phyloP scores from a whole-genome alignment of 2,888 invertebrate species.

The Gerris lacustris region DNA sequence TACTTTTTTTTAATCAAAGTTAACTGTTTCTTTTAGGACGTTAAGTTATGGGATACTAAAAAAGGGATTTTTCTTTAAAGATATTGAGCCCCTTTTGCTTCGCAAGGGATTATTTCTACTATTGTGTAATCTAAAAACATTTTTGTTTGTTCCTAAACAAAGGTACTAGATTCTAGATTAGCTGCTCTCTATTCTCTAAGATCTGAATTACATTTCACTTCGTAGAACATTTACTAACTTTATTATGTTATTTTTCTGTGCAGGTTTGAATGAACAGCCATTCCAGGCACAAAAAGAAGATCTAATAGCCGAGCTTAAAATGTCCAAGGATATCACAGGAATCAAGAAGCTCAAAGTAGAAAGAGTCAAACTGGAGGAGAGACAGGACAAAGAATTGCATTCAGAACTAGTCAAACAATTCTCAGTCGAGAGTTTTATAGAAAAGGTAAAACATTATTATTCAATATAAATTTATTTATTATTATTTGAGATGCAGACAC shows the following conservation, averaged over 20 bases:
- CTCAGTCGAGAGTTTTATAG: conserved; percentile 73
- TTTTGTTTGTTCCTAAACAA: no score
- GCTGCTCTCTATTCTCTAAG: no score
- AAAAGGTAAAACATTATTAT: conserved; percentile 52
- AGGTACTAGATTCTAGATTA: no score
- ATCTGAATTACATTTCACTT: neutral
- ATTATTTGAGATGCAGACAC: neutral
- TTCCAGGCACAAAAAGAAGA: conserved; percentile 68
- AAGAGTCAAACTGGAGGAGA: conserved; percentile 69
- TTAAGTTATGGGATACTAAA: no score
- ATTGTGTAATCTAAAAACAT: no score
- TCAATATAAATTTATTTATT: conserved; percentile 31
- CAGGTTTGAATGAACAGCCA: conserved; percentile 50
- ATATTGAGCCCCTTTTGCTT: no score
- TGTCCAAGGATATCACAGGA: conserved; percentile 85
- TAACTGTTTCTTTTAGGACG: no score
- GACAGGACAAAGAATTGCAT: conserved; percentile 68
- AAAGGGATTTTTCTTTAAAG: no score
- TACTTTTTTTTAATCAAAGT: no score
- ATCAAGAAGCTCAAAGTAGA: conserved; percentile 87
- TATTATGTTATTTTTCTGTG: neutral
- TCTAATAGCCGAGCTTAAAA: conserved; percentile 80
- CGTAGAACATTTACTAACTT: no score
- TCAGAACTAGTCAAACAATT: conserved; percentile 75
- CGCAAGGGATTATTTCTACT: no score